Percentiles rank a stretch among this genome's conserved stretches.
phyloP scores from a whole-genome alignment of 2,113 vertebrate species.

The Centropus unirufus region DNA sequence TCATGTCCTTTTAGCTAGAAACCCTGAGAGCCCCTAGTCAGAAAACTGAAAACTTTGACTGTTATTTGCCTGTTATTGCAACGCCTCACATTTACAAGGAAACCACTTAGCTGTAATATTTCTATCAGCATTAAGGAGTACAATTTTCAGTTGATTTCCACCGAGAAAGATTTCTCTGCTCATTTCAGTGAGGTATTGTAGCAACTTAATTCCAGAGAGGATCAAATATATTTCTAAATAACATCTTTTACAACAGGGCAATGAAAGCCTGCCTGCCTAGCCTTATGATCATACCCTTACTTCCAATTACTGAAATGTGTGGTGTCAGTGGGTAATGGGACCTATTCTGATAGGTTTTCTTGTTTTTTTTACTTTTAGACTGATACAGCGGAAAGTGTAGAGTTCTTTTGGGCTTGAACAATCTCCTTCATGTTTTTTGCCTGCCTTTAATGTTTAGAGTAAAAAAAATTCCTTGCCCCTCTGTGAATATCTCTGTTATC shows the following conservation, averaged over 20 bases:
- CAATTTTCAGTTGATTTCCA: rapidly evolving
- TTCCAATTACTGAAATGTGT: neutral
- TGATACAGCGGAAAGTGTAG: neutral
- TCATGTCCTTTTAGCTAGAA: neutral
- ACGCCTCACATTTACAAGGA: neutral
- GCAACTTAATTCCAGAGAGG: neutral
- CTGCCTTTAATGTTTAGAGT: neutral
- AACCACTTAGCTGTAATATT: neutral
- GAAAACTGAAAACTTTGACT: neutral
- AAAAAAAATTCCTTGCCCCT: neutral
- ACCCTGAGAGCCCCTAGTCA: neutral
- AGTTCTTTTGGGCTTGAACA: neutral
- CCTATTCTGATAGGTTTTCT: neutral
- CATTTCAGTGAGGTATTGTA: neutral
- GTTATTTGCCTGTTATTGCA: neutral
- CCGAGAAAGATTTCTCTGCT: neutral
- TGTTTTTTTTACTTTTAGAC: neutral
- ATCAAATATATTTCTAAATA: constrained; percentile 1
- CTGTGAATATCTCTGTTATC: neutral
- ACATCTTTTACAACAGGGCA: constrained; percentile 24
- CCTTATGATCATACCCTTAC: neutral
- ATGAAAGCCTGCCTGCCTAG: neutral
- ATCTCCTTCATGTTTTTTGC: neutral
- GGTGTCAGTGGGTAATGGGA: neutral
- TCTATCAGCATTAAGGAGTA: neutral